Evolutionary conservation across 2,113 vertebrate genomes (phyloP).

Genomic region (Odocoileus virginianus): DNA sequence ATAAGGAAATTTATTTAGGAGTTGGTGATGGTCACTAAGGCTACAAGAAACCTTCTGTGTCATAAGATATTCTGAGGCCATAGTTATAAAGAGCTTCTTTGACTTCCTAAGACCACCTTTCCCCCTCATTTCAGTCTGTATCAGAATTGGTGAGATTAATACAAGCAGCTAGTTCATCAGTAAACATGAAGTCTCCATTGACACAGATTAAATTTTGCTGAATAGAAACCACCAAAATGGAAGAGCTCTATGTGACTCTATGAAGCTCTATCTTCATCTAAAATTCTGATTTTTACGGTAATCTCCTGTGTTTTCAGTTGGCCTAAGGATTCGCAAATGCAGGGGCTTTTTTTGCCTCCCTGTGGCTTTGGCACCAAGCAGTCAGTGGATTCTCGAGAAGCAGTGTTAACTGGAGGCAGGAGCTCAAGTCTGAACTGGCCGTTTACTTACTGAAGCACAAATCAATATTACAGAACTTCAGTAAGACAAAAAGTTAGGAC

Average conservation of each 20-base stretch:
- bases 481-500: not conserved
- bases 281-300: not conserved
- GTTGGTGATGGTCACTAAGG: not conserved
- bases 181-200: too few species aligned
- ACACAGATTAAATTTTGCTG: not conserved
- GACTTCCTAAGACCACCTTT: not conserved
- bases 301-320: not conserved
- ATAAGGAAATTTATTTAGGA: not conserved
- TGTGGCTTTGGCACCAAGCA: not conserved
- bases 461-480: not conserved
- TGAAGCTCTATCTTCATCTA: not conserved
- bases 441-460: not conserved
- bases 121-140: rapidly evolving
- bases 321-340: not conserved
- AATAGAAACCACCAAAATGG: not conserved
- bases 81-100: not conserved
- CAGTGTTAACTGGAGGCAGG: not conserved
- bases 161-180: not conserved
- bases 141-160: not conserved
- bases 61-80: not conserved
- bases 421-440: rapidly evolving
- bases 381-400: not conserved
- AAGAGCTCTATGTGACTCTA: not conserved
- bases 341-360: not conserved
- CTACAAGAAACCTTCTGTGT: not conserved